Evolutionary conservation across 2,888 invertebrate species (phyloP).

Genomic region (Neoaliturus tenellus): DNA sequence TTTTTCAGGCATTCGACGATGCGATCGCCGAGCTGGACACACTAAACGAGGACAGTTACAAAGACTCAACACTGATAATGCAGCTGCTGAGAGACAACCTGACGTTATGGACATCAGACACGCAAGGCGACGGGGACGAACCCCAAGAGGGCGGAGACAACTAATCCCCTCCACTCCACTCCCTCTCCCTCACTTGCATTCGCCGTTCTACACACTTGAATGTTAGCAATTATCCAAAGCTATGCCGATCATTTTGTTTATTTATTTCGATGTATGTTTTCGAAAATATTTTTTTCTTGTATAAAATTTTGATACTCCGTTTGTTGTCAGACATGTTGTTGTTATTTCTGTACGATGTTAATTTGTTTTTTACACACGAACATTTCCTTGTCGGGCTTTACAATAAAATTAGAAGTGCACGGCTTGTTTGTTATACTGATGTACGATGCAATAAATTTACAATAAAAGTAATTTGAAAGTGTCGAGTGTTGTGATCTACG

Average conservation of each 20-base stretch:
- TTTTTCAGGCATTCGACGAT: slow-evolving; percentile 97
- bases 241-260: slow-evolving; percentile 56
- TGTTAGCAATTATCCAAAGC: slow-evolving; percentile 61
- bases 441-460: slow-evolving; percentile 55
- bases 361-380: slow-evolving; percentile 46
- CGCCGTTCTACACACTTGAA: slow-evolving; percentile 60
- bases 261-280: slow-evolving; percentile 52
- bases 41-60: slow-evolving; percentile 99
- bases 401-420: slow-evolving; percentile 55
- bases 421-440: slow-evolving; percentile 57
- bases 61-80: slow-evolving; percentile 99
- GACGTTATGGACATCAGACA: slow-evolving; percentile 96
- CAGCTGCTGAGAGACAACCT: slow-evolving; percentile 98
- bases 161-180: slow-evolving; percentile 73
- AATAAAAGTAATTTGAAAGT: slow-evolving; percentile 51
- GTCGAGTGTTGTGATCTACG: slow-evolving; percentile 32
- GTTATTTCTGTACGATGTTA: slow-evolving; percentile 53
- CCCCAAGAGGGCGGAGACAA: slow-evolving; percentile 97
- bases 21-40: slow-evolving; percentile 99
- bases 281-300: slow-evolving; percentile 30
- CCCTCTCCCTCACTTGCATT: slow-evolving; percentile 8
- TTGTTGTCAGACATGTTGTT: slow-evolving; percentile 46
- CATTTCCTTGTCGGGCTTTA: slow-evolving; percentile 51
- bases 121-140: slow-evolving; percentile 94
- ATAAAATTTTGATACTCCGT: slow-evolving; percentile 51